Evolutionary conservation across 2,797 vertebrate genomes (phyloP).

Genomic region (Menidia menidia): DNA sequence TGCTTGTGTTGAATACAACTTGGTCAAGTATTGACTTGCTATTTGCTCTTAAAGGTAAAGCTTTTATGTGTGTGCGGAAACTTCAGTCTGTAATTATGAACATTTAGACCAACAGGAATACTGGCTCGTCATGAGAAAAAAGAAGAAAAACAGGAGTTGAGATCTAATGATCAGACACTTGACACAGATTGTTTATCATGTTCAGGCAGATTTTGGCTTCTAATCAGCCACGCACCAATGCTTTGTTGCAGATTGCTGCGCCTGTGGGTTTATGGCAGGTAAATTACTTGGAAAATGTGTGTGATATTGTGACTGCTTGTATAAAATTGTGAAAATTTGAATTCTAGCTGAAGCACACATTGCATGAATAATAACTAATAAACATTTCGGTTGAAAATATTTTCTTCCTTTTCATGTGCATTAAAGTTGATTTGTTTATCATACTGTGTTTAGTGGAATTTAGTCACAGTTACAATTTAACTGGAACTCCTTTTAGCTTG

Average conservation of each 20-base stretch:
- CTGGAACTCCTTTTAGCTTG: background rate
- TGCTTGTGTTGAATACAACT: background rate
- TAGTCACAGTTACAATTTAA: background rate
- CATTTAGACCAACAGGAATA: constrained; percentile 15
- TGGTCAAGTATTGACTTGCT: background rate
- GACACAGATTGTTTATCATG: constrained; percentile 42
- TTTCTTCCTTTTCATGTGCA: background rate
- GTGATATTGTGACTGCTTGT: too few species aligned
- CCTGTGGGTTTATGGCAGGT: background rate
- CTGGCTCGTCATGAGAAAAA: constrained; percentile 38
- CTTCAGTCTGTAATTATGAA: constrained; percentile 39
- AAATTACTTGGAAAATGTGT: background rate
- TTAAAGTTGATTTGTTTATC: background rate
- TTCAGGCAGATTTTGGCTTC: constrained; percentile 28
- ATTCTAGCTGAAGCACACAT: background rate
- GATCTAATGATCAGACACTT: constrained; percentile 52
- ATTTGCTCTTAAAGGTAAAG: constrained; percentile 2
- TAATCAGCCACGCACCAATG: constrained; percentile 13
- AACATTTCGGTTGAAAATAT: background rate
- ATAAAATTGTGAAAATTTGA: background rate
- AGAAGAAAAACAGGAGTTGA: constrained; percentile 13
- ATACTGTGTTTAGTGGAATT: background rate
- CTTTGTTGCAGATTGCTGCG: background rate
- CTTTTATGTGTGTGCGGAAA: constrained; percentile 2
- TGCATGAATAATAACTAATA: background rate